A percentile compares a stretch with the other conserved stretches of the same genome.
phyloP scores from a whole-genome alignment of 1,140 invertebrate genomes.

The Dinothrombium tinctorium region DNA sequence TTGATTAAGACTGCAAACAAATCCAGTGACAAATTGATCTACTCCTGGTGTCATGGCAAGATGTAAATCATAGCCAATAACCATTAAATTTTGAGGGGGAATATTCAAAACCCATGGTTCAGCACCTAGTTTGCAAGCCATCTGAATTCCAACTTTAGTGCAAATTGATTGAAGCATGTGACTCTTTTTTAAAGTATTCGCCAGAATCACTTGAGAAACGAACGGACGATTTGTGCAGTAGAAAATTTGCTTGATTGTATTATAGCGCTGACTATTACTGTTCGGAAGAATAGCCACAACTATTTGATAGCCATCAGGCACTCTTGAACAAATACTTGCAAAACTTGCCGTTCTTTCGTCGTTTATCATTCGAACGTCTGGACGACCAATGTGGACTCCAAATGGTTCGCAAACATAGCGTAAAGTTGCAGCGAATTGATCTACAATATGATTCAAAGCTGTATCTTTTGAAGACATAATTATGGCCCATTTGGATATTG shows the following conservation, averaged over 20 bases:
- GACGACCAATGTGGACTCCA: too few relatives aligned
- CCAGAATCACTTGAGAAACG: slow-evolving; percentile 45
- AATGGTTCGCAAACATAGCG: too few relatives aligned
- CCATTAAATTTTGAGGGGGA: slow-evolving; percentile 47
- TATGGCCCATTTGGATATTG: too few relatives aligned
- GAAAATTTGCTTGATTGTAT: too few relatives aligned
- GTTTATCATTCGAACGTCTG: too few relatives aligned
- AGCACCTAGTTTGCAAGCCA: slow-evolving; percentile 86
- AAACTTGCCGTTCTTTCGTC: too few relatives aligned
- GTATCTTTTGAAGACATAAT: too few relatives aligned
- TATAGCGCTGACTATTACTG: slow-evolving; percentile 46
- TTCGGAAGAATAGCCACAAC: slow-evolving; percentile 40
- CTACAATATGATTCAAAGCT: too few relatives aligned
- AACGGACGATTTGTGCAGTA: too few relatives aligned
- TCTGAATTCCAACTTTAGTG: slow-evolving; percentile 79
- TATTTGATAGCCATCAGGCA: slow-evolving; percentile 3
- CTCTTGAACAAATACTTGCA: too few relatives aligned
- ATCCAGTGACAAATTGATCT: slow-evolving; percentile 39
- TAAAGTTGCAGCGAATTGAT: too few relatives aligned
- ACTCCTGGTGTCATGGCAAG: slow-evolving; percentile 39
- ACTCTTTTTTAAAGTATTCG: slow-evolving; percentile 39
- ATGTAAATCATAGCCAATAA: slow-evolving; percentile 70
- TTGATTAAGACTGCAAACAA: slow-evolving; percentile 54
- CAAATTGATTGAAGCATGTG: slow-evolving; percentile 43
- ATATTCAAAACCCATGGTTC: slow-evolving; percentile 62